These are phyloP conservation scores for Eupithecia vulgata DNA, from an alignment of 2,888 invertebrate genomes.

Conservation along the genomic window DNA sequence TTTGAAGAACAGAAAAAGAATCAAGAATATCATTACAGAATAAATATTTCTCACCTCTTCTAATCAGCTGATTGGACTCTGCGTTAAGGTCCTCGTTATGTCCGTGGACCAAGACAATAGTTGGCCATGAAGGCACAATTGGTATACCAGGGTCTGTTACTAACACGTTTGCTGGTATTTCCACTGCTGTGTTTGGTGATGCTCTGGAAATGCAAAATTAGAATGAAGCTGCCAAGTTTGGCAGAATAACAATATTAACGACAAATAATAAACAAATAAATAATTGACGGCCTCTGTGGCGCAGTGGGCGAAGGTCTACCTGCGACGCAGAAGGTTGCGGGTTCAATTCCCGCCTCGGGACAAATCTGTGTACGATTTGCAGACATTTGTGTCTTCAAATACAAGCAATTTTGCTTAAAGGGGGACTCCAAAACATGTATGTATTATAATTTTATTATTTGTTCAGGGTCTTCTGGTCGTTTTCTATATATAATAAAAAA, in stretches of 20 bases:
- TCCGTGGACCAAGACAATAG: conserved; percentile 58
- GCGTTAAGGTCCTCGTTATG: conserved; percentile 49
- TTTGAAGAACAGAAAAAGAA: not conserved
- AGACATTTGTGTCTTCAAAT: no score
- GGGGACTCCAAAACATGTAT: no score
- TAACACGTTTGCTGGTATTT: conserved; percentile 12
- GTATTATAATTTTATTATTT: no score
- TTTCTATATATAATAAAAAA: no score
- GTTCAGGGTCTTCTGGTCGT: no score
- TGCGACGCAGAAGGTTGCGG: no score
- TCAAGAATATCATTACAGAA: not conserved
- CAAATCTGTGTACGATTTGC: no score
- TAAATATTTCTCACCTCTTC: conserved; percentile 49
- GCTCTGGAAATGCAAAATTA: conserved; percentile 10
- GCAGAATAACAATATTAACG: no score
- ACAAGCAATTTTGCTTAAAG: no score
- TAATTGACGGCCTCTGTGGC: no score
- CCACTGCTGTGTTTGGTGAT: conserved; percentile 12
- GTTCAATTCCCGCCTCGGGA: no score
- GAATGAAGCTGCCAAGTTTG: not conserved
- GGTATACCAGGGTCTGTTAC: not conserved
- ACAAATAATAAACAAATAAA: not conserved
- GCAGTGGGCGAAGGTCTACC: no score
- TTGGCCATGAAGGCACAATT: conserved; percentile 31
- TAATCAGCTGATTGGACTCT: conserved; percentile 53